Percentiles rank a stretch among this genome's conserved stretches.
Conservation (phyloP, 1,140 invertebrate genomes). For the Nilaparvata lugens region DNA sequence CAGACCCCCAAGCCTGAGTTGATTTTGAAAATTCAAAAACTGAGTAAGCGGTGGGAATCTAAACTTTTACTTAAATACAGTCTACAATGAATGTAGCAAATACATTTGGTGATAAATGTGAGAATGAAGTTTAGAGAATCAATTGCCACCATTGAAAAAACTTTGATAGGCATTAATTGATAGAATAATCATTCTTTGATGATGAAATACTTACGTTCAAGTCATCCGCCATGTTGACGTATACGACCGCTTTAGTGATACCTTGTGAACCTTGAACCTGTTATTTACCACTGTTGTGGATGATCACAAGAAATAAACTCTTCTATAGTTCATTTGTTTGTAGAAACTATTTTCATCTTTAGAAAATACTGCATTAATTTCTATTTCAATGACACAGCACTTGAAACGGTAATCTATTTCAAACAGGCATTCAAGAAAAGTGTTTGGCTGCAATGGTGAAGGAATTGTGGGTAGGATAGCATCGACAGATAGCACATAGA, state of each 20-base stretch:
- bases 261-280: not conserved
- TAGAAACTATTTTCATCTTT: not conserved
- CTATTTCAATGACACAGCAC: not conserved
- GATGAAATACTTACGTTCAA: conserved; percentile 27
- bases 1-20: not conserved
- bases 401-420: not conserved
- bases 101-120: too few relatives aligned
- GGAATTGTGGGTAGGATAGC: not conserved
- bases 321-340: not conserved
- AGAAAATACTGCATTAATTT: not conserved
- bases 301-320: not conserved
- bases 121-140: too few relatives aligned
- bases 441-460: not conserved
- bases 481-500: not conserved
- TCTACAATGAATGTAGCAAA: too few relatives aligned
- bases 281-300: not conserved
- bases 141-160: too few relatives aligned
- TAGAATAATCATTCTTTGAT: too few relatives aligned
- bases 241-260: conserved; percentile 10
- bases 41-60: not conserved
- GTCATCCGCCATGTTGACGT: conserved; percentile 29
- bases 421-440: not conserved
- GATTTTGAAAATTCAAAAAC: conserved; percentile 10
- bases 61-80: too few relatives aligned
- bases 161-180: too few relatives aligned